A percentile compares a stretch with the other conserved stretches of the same genome.
These are phyloP conservation scores for Nyctibius bracteatus DNA, from an alignment of 2,113 vertebrate genomes.

Conservation along the genomic window DNA sequence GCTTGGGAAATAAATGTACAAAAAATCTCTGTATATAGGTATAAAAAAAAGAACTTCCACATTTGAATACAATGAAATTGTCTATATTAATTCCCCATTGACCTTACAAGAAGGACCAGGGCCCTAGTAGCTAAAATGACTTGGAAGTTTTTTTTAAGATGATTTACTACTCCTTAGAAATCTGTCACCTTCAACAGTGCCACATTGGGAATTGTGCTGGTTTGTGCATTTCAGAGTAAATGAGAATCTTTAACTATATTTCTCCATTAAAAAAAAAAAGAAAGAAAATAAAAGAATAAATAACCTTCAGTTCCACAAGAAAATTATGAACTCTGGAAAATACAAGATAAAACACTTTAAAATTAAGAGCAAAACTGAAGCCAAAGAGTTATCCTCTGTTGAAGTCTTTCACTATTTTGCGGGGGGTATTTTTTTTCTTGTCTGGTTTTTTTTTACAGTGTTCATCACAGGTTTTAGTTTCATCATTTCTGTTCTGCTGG, in stretches of 20 bases:
- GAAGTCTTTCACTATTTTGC: neutral
- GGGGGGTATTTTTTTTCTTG: fast-evolving
- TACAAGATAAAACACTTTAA: neutral
- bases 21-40: neutral
- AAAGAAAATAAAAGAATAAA: fast-evolving
- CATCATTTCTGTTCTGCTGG: neutral
- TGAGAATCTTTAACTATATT: neutral
- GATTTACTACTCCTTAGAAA: neutral
- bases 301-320: neutral
- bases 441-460: neutral
- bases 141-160: neutral
- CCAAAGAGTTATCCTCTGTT: neutral
- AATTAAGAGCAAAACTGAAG: neutral
- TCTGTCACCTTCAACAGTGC: neutral
- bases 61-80: neutral
- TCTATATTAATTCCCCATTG: neutral
- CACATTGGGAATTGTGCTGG: neutral
- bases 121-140: neutral
- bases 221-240: neutral
- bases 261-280: no score
- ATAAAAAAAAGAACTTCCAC: neutral
- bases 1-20: neutral
- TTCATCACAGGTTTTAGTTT: neutral
- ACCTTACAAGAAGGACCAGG: neutral
- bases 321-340: neutral